phyloP scores from a whole-genome alignment of 2,888 invertebrate species.

The Halictus quadricinctus region DNA sequence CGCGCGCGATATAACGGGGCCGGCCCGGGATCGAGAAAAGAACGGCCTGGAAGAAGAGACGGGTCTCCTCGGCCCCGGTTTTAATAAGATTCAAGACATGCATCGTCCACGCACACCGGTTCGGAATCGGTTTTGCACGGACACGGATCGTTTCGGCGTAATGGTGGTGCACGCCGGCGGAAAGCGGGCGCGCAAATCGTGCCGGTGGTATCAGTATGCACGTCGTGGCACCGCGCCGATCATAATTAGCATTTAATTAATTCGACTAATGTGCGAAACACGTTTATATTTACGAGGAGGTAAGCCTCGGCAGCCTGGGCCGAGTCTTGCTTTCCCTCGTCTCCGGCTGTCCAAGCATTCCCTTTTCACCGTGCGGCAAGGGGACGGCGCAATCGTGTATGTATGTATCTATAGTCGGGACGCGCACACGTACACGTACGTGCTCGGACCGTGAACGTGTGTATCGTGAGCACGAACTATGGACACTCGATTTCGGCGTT shows the following conservation, averaged over 20 bases:
- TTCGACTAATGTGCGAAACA: slow-evolving; percentile 78
- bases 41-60: slow-evolving; percentile 27
- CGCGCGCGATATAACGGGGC: slow-evolving; percentile 48
- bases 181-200: slow-evolving; percentile 51
- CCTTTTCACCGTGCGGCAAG: slow-evolving; percentile 26
- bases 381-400: background rate
- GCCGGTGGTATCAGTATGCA: slow-evolving; percentile 71
- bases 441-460: background rate
- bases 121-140: background rate
- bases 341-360: slow-evolving; percentile 45
- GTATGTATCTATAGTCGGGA: background rate
- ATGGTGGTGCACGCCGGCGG: background rate
- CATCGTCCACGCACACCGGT: slow-evolving; percentile 29
- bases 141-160: background rate
- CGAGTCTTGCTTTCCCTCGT: slow-evolving; percentile 58
- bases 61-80: slow-evolving; percentile 13
- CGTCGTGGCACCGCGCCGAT: slow-evolving; percentile 67
- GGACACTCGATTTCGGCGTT: slow-evolving; percentile 68
- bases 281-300: slow-evolving; percentile 74
- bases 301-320: slow-evolving; percentile 42
- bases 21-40: slow-evolving; percentile 38
- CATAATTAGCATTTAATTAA: slow-evolving; percentile 80
- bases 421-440: background rate
- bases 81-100: slow-evolving; percentile 73
- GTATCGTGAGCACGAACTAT: slow-evolving; percentile 64